Evolutionary conservation across 2,113 vertebrate species (phyloP).

Genomic region (Rhabdomys dilectus): DNA sequence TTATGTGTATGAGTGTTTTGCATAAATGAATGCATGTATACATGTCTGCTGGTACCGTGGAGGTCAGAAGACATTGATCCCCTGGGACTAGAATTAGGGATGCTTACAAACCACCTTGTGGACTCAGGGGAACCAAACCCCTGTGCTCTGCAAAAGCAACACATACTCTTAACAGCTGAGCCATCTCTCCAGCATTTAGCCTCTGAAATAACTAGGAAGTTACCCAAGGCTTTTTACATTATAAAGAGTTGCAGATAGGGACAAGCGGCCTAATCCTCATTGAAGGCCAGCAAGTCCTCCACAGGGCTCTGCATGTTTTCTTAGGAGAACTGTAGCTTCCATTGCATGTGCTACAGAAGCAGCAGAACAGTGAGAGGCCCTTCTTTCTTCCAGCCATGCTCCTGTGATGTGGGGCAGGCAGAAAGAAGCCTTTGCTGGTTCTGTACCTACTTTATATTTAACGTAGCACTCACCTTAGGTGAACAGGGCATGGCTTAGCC

Average conservation of each 20-base stretch:
- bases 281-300: not conserved
- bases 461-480: not conserved
- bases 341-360: not conserved
- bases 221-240: not conserved
- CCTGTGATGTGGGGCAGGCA: not conserved
- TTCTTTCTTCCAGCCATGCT: not conserved
- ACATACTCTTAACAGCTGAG: not conserved
- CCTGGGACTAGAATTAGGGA: not conserved
- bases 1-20: not conserved
- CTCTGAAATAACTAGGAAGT: not conserved
- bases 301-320: not conserved
- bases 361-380: too few relatives aligned
- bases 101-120: not conserved
- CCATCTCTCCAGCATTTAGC: not conserved
- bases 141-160: not conserved
- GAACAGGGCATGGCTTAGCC: not conserved
- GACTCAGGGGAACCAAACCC: not conserved
- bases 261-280: not conserved
- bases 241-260: not conserved
- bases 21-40: not conserved
- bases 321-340: not conserved
- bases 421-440: not conserved
- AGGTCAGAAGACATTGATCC: not conserved
- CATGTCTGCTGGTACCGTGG: not conserved
- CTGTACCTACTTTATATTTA: not conserved